phyloP scores from a whole-genome alignment of 35 echinoderm and acorn worm species.

The Heliocidaris erythrogramma region DNA sequence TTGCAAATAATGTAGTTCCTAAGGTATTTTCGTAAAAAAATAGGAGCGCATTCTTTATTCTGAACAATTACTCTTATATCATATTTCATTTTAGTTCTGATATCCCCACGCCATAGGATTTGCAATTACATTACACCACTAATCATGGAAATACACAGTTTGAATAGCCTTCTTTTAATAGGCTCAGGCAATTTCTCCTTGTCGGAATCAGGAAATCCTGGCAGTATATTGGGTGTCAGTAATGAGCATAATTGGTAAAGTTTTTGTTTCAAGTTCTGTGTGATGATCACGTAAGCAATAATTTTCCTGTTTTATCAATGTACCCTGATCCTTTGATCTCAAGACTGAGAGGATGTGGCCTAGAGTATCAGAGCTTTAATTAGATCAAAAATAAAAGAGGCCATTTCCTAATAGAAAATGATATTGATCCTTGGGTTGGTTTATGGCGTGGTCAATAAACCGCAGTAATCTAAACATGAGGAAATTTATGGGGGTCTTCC shows the following conservation, averaged over 20 bases:
- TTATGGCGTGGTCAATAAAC: neutral
- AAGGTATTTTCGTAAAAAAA: no score
- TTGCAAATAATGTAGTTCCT: no score
- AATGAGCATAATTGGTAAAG: neutral
- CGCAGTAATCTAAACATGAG: neutral
- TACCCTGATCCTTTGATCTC: neutral
- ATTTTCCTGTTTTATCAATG: neutral
- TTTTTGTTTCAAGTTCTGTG: neutral
- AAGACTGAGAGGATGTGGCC: neutral
- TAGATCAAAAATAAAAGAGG: neutral
- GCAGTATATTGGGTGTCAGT: neutral
- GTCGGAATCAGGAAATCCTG: neutral
- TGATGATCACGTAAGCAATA: neutral
- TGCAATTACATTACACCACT: no score
- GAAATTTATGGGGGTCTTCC: no score
- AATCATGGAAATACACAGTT: no score
- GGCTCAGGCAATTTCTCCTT: no score
- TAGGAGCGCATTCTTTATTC: no score
- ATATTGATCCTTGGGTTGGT: neutral
- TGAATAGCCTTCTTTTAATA: no score
- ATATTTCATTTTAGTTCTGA: no score
- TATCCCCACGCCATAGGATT: no score
- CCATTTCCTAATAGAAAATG: slow-evolving; percentile 20
- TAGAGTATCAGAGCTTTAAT: neutral
- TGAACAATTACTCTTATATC: no score